Percentiles rank a stretch among this genome's conserved stretches.
Conservation (phyloP, 2,888 invertebrate genomes). For the Synergus itoensis region DNA sequence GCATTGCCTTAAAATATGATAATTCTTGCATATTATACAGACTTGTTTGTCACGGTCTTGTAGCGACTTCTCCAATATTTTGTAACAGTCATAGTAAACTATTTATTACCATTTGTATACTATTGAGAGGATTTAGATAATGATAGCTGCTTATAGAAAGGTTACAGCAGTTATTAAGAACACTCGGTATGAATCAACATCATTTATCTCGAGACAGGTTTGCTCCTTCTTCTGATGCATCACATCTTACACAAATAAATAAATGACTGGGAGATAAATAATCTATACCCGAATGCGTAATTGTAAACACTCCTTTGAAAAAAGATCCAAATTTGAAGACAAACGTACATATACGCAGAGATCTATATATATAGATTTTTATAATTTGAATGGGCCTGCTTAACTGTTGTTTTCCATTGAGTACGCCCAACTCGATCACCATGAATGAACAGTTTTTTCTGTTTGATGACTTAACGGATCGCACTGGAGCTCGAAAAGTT, state of each 20-base stretch:
- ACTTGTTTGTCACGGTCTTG: neutral
- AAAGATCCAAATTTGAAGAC: neutral
- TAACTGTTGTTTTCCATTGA: neutral
- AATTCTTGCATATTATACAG: too few species aligned
- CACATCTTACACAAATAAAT: neutral
- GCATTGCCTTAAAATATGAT: too few species aligned
- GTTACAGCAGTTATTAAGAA: conserved; percentile 18
- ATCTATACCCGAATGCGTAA: neutral
- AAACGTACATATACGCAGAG: too few species aligned
- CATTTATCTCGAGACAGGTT: conserved; percentile 3
- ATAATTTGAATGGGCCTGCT: neutral
- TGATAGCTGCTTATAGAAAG: conserved; percentile 29
- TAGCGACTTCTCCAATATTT: neutral
- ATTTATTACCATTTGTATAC: conserved; percentile 6
- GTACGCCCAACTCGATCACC: neutral
- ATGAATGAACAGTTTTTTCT: conserved; percentile 28
- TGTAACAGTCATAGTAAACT: conserved; percentile 1
- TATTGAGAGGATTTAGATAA: neutral
- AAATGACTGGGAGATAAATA: neutral
- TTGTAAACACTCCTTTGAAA: neutral
- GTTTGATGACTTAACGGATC: neutral
- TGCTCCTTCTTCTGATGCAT: neutral
- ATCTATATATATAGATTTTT: neutral
- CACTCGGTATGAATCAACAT: neutral
- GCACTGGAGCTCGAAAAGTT: neutral